phyloP scores from a whole-genome alignment of 2,113 vertebrate genomes.

The Hepsetus odoe region DNA sequence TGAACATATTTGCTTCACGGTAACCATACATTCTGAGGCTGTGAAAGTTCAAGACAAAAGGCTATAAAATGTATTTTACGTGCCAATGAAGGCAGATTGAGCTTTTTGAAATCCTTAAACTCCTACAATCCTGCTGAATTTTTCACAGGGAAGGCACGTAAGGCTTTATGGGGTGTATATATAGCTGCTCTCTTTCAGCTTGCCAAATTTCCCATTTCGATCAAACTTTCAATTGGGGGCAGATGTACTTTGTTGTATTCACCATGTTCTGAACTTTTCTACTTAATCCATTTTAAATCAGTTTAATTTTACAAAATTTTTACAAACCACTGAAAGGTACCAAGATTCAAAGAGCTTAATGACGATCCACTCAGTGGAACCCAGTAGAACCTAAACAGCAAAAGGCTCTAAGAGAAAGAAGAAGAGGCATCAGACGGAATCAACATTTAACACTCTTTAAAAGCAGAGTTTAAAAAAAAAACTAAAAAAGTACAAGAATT shows the following conservation, averaged over 20 bases:
- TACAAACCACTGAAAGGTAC: neutral
- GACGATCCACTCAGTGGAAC: neutral
- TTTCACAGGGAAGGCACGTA: constrained; percentile 2
- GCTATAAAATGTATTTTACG: constrained; percentile 55
- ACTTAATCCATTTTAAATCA: neutral
- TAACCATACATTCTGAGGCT: constrained; percentile 33
- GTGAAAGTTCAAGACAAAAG: constrained; percentile 34
- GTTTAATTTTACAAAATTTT: neutral
- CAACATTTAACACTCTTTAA: no score
- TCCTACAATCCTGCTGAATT: constrained; percentile 9
- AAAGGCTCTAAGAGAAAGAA: no score
- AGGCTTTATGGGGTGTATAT: constrained; percentile 13
- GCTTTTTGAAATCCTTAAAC: constrained; percentile 30
- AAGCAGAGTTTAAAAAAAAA: no score
- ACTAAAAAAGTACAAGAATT: no score
- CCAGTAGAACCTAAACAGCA: neutral
- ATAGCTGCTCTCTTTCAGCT: neutral
- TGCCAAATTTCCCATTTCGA: constrained; percentile 6
- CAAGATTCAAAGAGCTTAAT: neutral
- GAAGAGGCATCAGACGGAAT: no score
- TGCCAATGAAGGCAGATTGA: constrained; percentile 12
- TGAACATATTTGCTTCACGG: constrained; percentile 42
- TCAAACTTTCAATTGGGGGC: neutral
- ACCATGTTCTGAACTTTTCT: neutral
- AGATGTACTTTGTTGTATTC: neutral